These are phyloP conservation scores for Siniperca undulata DNA, from an alignment of 2,797 vertebrate genomes.

Conservation along the genomic window DNA sequence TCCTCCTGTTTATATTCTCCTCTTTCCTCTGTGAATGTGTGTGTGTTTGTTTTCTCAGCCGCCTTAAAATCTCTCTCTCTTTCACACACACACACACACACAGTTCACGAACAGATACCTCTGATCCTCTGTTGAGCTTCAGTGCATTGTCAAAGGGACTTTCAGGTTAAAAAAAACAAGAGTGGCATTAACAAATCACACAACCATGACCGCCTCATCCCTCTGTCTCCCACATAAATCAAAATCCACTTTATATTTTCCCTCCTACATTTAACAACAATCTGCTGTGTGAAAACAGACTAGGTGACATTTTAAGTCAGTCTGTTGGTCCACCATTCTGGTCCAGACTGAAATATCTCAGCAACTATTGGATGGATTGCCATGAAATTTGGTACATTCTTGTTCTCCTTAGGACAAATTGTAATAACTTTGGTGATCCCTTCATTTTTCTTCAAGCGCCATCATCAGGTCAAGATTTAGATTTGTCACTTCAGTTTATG, in stretches of 20 bases:
- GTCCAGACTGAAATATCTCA: neutral
- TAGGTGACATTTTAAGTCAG: neutral
- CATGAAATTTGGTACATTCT: neutral
- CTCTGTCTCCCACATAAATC: conserved; percentile 26
- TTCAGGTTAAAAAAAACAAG: neutral
- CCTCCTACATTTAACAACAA: conserved; percentile 18
- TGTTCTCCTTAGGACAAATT: too few relatives aligned
- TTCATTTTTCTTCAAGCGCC: too few relatives aligned
- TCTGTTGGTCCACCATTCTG: neutral
- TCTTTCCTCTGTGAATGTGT: conserved; percentile 63
- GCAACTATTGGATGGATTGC: neutral
- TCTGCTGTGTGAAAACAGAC: conserved; percentile 18
- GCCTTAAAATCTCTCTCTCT: conserved; percentile 29
- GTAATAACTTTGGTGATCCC: neutral
- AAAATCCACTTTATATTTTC: conserved; percentile 38
- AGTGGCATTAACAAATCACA: conserved; percentile 16
- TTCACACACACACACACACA: conserved; percentile 25
- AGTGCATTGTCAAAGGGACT: neutral
- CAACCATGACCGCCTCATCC: neutral
- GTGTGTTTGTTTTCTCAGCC: conserved; percentile 67
- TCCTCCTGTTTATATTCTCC: conserved; percentile 59
- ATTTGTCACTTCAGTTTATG: too few relatives aligned
- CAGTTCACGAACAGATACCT: conserved; percentile 36
- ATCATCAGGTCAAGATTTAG: too few relatives aligned
- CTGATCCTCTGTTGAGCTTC: conserved; percentile 38